Percentiles rank a stretch among this genome's conserved stretches.
Evolutionary conservation across 2,888 invertebrate genomes (phyloP).

Genomic region (Nebria salina): DNA sequence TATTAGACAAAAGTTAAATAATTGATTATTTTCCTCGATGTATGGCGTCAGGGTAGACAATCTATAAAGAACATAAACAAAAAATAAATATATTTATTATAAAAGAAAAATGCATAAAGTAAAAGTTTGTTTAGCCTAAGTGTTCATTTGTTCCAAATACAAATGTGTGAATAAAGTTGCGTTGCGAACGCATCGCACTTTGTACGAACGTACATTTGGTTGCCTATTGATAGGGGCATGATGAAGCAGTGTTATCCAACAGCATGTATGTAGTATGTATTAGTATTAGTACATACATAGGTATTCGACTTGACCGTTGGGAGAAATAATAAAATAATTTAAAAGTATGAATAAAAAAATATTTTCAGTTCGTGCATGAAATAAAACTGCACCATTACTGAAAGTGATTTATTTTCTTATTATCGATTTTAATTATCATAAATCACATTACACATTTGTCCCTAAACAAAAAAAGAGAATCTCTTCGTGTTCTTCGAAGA

Average conservation of each 20-base stretch:
- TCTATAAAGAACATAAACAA: too few species aligned
- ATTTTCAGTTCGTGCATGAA: neutral
- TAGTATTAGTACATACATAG: too few species aligned
- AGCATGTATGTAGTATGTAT: too few species aligned
- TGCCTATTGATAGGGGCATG: neutral
- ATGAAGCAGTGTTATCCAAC: too few species aligned
- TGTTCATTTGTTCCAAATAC: neutral
- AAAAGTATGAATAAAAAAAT: neutral
- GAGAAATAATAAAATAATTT: neutral
- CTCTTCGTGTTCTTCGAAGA: conserved; percentile 51
- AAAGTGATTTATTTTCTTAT: conserved; percentile 60
- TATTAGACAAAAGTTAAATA: too few species aligned
- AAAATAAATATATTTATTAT: too few species aligned
- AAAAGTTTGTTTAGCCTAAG: neutral
- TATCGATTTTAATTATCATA: conserved; percentile 56
- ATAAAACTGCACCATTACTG: conserved; percentile 49
- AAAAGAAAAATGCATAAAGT: neutral
- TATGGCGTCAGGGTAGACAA: too few species aligned
- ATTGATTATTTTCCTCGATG: too few species aligned
- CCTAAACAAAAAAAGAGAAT: conserved; percentile 54
- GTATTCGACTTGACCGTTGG: neutral
- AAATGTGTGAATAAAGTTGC: neutral
- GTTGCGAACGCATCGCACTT: neutral
- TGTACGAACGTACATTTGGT: neutral
- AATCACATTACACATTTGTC: conserved; percentile 61